Evolutionary conservation across 2,113 vertebrate species (phyloP).

Genomic region (Dunckerocampus dactyliophorus): DNA sequence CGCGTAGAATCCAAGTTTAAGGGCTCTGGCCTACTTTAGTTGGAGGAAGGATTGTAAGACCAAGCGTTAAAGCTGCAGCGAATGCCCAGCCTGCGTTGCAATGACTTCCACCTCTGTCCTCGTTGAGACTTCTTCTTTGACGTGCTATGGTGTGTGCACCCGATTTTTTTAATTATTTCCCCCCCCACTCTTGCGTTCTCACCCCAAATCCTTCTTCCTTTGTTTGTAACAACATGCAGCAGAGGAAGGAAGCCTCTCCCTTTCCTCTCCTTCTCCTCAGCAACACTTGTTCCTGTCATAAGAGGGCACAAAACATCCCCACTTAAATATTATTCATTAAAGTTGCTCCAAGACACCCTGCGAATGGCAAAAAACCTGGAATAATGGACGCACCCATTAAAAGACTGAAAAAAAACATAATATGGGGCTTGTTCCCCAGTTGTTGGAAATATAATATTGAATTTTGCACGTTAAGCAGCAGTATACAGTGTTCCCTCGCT

Average conservation of each 20-base stretch:
- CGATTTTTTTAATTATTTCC: neutral
- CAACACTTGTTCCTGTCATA: constrained; percentile 51
- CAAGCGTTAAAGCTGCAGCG: constrained; percentile 50
- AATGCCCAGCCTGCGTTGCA: neutral
- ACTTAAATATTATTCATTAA: constrained; percentile 3
- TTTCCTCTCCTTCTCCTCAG: constrained; percentile 47
- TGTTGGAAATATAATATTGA: too few relatives aligned
- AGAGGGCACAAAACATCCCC: constrained; percentile 9
- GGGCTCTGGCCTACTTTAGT: constrained; percentile 15
- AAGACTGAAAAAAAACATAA: too few relatives aligned
- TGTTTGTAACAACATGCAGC: constrained; percentile 37
- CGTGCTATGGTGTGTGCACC: neutral
- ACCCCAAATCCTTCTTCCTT: constrained; percentile 35
- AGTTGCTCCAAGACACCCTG: too few relatives aligned
- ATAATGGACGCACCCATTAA: too few relatives aligned
- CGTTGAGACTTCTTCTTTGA: constrained; percentile 2
- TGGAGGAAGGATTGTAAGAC: constrained; percentile 42
- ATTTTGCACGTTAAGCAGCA: too few relatives aligned
- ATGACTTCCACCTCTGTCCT: constrained; percentile 4
- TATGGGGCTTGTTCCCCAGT: too few relatives aligned
- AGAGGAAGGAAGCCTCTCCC: constrained; percentile 71
- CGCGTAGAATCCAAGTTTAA: constrained; percentile 22
- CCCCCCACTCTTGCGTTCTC: constrained; percentile 7
- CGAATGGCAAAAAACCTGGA: neutral
- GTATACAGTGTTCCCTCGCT: too few relatives aligned